Percentiles rank a stretch among this genome's conserved stretches.
Evolutionary conservation across 1,140 invertebrate species (phyloP).

Genomic region (Scaptomyza montana): DNA sequence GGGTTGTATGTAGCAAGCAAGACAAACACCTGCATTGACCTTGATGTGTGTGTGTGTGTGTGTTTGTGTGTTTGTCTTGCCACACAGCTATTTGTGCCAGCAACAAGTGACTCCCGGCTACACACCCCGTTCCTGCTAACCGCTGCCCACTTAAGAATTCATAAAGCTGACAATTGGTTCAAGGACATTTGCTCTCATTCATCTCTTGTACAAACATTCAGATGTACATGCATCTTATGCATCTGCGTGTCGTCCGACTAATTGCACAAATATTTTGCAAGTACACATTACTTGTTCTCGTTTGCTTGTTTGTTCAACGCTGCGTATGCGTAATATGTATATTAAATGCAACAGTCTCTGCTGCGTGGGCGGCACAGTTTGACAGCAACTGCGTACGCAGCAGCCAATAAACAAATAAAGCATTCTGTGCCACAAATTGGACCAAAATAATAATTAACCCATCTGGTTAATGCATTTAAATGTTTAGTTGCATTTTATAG

Average conservation of each 20-base stretch:
- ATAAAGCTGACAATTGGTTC: constrained; percentile 44
- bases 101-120: constrained; percentile 22
- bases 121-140: neutral
- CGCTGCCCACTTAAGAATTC: neutral
- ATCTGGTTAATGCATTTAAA: neutral
- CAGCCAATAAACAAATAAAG: neutral
- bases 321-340: constrained; percentile 67
- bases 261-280: constrained; percentile 52
- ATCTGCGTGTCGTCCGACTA: constrained; percentile 27
- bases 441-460: neutral
- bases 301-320: constrained; percentile 53
- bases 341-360: constrained; percentile 1
- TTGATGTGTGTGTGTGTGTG: constrained; percentile 15
- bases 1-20: neutral
- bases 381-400: constrained; percentile 26
- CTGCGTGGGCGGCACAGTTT: constrained; percentile 64
- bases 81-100: constrained; percentile 11
- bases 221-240: too few relatives aligned
- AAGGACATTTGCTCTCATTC: constrained; percentile 36
- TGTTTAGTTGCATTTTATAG: neutral
- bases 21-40: constrained; percentile 22
- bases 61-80: neutral
- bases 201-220: neutral
- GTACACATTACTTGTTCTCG: constrained; percentile 27
- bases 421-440: neutral